These are phyloP conservation scores for Agonopterix heracliana DNA, from an alignment of 2,888 invertebrate species.

Conservation along the genomic window DNA sequence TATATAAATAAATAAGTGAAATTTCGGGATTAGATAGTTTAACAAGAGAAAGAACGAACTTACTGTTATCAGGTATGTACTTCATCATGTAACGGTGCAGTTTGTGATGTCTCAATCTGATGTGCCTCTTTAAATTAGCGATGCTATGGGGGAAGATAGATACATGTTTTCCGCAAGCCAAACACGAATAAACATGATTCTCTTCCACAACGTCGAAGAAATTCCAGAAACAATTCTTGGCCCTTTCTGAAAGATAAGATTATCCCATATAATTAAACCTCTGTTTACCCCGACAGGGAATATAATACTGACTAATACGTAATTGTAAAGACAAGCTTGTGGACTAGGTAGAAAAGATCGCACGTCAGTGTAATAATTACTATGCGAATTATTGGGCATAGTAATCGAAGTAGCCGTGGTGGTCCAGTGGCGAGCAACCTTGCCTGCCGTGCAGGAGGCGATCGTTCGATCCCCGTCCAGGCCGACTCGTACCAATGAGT, in stretches of 20 bases:
- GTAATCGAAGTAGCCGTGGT: no score
- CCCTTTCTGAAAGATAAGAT: slow-evolving; percentile 4
- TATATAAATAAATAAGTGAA: no score
- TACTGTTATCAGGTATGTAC: slow-evolving; percentile 3
- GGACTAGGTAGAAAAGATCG: no score
- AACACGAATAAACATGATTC: slow-evolving; percentile 3
- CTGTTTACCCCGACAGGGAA: not conserved
- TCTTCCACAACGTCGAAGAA: slow-evolving; percentile 6
- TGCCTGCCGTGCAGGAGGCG: no score
- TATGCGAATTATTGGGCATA: no score
- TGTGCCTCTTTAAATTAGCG: slow-evolving; percentile 6
- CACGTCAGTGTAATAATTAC: no score
- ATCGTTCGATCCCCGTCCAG: no score
- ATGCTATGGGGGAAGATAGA: slow-evolving; percentile 5
- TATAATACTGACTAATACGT: not conserved
- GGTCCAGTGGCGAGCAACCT: no score
- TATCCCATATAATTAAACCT: not conserved
- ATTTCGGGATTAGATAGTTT: no score
- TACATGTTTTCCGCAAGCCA: slow-evolving; percentile 3
- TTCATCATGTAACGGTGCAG: slow-evolving; percentile 6
- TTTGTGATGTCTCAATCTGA: slow-evolving; percentile 2
- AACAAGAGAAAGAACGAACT: not conserved
- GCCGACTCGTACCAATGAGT: no score
- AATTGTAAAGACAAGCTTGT: no score
- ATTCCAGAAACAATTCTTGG: slow-evolving; percentile 6